Base-by-base conservation (phyloP, 2,888 invertebrate species). In the Amphiduros pacificus region DNA sequence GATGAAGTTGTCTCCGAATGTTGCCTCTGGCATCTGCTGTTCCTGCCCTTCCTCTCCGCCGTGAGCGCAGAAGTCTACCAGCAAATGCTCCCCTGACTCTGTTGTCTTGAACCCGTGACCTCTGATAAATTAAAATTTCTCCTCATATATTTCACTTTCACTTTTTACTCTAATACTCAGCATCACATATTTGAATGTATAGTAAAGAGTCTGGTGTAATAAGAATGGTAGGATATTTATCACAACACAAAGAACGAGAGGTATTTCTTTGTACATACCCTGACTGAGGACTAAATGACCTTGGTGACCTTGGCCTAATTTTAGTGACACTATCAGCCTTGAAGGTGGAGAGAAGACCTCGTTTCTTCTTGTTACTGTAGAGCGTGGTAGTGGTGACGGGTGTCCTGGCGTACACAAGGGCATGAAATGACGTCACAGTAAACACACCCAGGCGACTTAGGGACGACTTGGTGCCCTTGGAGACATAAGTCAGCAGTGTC, bases 361-460 rank as follows among this genome's bases (percentile, higher is more conserved):
- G 36, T 55, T 64, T 71, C 36, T 56, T 60, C 28, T 60, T 59
- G 24, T 58, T 49, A 50, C 60, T 66, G 54, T 62, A 65, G 41
- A 67, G 32, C 26, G 32, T 64, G 41, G 61, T 63, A 17, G 66
- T 60, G 27, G 65, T 68, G 28, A 70, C 71, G 0, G 96, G 96
- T 77, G 94, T 94, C 69, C 97, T 89, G 63, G 96, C 95, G 84
- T 95, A 95, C 75, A 97, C 95, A 84, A 95, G 94, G 71, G 96
- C 97, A 84, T 97, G 96, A 87, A 97, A 94, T 71, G 95, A 95
- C 62, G 95, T 96, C 73, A 97, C 96, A 58, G 95, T 96, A 87
- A 96, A 96, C 76, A 96, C 94, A 65, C 96, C 96, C 78, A 97
- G 87, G 82, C 94, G 92, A 86, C 95, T 94, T 77, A 97, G 86